These are phyloP conservation scores for Megathymus violae DNA, from an alignment of 1,140 invertebrate species.

Conservation along the genomic window DNA sequence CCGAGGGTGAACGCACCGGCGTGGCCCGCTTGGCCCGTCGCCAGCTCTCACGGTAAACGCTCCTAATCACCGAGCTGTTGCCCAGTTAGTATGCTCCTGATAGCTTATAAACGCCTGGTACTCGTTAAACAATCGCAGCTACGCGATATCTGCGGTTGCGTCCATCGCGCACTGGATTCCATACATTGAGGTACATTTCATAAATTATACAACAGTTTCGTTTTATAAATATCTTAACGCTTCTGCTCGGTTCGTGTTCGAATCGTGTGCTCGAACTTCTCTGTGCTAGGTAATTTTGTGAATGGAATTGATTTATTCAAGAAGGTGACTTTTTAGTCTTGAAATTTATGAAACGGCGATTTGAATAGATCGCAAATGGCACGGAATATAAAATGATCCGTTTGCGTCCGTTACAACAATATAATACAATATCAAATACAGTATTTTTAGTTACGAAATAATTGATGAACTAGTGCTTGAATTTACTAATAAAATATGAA, in stretches of 20 bases:
- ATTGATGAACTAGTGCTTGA: too few relatives aligned
- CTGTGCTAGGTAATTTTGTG: constrained; percentile 25
- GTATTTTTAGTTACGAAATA: too few relatives aligned
- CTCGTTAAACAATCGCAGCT: constrained; percentile 57
- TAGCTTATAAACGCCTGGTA: constrained; percentile 71
- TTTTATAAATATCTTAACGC: constrained; percentile 23
- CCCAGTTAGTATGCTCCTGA: constrained; percentile 61
- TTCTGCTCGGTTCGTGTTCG: constrained; percentile 14
- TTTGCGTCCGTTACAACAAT: too few relatives aligned
- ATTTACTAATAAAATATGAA: too few relatives aligned
- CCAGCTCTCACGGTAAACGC: constrained; percentile 73
- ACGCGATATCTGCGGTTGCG: constrained; percentile 33
- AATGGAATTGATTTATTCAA: constrained; percentile 27
- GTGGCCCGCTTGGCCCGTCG: constrained; percentile 70
- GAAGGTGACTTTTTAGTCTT: constrained; percentile 6
- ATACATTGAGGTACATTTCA: constrained; percentile 27
- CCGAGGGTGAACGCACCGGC: constrained; percentile 68
- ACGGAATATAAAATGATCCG: too few relatives aligned
- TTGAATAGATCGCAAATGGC: too few relatives aligned
- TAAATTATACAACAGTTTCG: constrained; percentile 28
- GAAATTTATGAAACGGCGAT: too few relatives aligned
- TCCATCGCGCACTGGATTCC: constrained; percentile 22
- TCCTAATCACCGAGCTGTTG: constrained; percentile 65
- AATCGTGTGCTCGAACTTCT: constrained; percentile 12
- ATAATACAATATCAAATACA: too few relatives aligned